Evolutionary conservation across 2,797 vertebrate species (phyloP), one percentile per base, ranked within the genome.

Genomic region (Cynodonichthys magdalenae): DNA sequence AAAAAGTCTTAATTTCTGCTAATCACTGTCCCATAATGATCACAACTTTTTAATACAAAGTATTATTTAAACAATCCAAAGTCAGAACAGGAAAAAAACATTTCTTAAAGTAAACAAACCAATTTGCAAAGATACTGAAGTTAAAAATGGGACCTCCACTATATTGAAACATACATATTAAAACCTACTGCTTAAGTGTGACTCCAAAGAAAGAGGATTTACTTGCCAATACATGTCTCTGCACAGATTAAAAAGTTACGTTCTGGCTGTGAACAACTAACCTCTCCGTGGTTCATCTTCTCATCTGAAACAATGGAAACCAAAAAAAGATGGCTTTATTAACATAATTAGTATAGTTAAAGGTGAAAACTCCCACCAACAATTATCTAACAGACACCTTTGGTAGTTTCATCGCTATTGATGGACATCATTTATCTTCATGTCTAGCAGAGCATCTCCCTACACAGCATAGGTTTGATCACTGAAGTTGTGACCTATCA

Each of bases 401-500:
- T 27, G 56, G 31, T 57, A 39, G 29, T 39, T 24, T 55, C 63
- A n/a, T 17, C 2, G 34, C 53, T 50, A 64, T 70, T 66, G 59
- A 67, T 57, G 49, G 42, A 63, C 44, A 59, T 58, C 50, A 57
- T 76, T 74, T 66, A 63, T 71, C 17, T 7, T 29, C 34, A 46
- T 0, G 0, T 74, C 61, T 66, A 34, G 18, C 8, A 10, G 42
- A 75, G 55, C 6, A 41, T 71, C 78, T 76, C 76, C 57, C 65
- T 60, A 46, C 64, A 4, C 6, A 68, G 83, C 77, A 82, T 20
- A 72, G 84, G 69, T 87, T 87, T 87, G 86, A 87, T 71, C 79
- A 75, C 85, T 42, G 41, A 59, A 65, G 66, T 74, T 79, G 79
- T 6, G 59, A 81, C 66, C 72, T 48, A 56, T 79, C 82, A 75